Conservation (phyloP, 2,113 vertebrate genomes). For the Elaphurus davidianus region DNA sequence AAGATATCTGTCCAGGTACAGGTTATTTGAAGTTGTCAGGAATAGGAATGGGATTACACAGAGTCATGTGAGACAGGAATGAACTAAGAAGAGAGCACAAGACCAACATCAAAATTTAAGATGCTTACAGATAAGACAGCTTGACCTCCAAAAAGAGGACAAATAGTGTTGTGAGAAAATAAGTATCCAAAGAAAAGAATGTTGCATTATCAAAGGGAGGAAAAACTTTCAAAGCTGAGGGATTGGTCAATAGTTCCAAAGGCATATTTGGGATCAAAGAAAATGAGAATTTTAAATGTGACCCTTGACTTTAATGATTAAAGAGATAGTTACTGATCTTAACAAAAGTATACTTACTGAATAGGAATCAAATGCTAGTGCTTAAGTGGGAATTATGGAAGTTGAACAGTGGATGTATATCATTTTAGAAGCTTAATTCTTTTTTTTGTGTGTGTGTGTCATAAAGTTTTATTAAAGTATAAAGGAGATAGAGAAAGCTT, state of each 20-base stretch:
- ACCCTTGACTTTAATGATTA: background rate
- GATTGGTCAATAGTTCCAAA: background rate
- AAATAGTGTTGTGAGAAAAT: background rate
- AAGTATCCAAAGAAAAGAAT: background rate
- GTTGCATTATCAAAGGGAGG: background rate
- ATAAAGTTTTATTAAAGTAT: too few relatives aligned
- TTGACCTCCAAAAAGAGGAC: background rate
- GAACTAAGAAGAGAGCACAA: background rate
- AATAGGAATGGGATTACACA: background rate
- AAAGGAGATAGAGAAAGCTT: too few relatives aligned
- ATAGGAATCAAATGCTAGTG: background rate
- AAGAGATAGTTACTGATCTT: background rate
- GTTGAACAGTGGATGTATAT: background rate
- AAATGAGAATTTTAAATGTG: background rate
- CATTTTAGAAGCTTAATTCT: background rate
- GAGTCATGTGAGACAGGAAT: background rate
- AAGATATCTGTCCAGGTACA: background rate
- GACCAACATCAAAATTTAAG: background rate
- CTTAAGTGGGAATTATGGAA: background rate
- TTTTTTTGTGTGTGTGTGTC: too few relatives aligned
- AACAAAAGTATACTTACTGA: background rate
- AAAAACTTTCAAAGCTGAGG: background rate
- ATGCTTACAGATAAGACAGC: background rate
- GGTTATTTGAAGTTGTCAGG: background rate
- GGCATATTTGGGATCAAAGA: background rate